Evolutionary conservation across 2,113 vertebrate species (phyloP).

Genomic region (Beaufortia kweichowensis): DNA sequence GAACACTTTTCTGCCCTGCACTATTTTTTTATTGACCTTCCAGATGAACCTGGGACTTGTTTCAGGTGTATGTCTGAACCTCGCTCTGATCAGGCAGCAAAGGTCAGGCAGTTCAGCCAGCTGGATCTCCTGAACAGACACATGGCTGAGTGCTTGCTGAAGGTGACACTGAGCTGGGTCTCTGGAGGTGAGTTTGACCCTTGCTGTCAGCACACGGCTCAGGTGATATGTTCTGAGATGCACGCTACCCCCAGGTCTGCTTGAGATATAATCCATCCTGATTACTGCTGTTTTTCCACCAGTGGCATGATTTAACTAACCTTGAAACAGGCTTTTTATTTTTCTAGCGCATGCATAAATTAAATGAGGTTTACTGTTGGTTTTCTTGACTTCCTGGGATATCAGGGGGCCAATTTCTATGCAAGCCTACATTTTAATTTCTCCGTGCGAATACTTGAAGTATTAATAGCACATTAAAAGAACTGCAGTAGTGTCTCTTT

Average conservation of each 20-base stretch:
- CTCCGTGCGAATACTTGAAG: background rate
- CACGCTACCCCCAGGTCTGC: constrained; percentile 33
- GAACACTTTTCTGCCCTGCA: background rate
- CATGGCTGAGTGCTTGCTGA: constrained; percentile 21
- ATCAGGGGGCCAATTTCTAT: background rate
- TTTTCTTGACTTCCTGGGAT: background rate
- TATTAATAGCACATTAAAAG: background rate
- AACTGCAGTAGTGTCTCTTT: background rate
- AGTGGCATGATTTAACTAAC: constrained; percentile 34
- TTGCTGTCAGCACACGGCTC: constrained; percentile 27
- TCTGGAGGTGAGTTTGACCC: constrained; percentile 42
- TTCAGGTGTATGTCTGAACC: background rate
- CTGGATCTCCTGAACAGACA: background rate
- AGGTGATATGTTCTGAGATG: constrained; percentile 20
- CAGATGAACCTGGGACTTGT: constrained; percentile 22
- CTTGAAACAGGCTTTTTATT: constrained; percentile 40
- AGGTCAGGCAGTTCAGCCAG: background rate
- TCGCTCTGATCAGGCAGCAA: constrained; percentile 3
- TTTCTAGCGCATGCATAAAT: background rate
- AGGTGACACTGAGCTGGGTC: constrained; percentile 49
- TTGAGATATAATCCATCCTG: constrained; percentile 52
- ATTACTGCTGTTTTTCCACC: constrained; percentile 42
- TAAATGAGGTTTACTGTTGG: background rate
- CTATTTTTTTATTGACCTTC: background rate
- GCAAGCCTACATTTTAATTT: background rate